These are phyloP conservation scores for Eolophus roseicapilla DNA, from an alignment of 2,113 vertebrate genomes.

Conservation along the genomic window DNA sequence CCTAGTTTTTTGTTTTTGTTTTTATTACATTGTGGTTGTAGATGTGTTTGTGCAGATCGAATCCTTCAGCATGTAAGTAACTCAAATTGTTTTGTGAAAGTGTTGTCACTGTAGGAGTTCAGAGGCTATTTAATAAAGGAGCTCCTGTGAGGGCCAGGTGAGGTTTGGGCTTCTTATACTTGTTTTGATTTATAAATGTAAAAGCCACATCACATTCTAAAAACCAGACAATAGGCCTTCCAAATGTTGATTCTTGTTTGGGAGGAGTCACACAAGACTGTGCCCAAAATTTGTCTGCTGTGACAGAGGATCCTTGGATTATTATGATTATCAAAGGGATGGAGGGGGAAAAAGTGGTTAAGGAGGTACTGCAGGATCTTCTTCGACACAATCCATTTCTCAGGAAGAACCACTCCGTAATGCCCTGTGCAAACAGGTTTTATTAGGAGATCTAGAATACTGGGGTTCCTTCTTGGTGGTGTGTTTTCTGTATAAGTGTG, in stretches of 20 bases:
- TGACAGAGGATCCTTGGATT: background rate
- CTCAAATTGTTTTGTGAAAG: background rate
- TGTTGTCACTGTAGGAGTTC: accelerated
- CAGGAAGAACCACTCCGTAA: background rate
- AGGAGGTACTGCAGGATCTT: background rate
- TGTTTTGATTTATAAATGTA: background rate
- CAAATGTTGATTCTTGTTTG: background rate
- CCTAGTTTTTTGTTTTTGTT: background rate
- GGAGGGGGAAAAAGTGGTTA: too few relatives aligned
- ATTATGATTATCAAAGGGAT: background rate
- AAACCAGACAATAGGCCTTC: background rate
- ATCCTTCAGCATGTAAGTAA: background rate
- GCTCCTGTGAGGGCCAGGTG: background rate
- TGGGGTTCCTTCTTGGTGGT: accelerated
- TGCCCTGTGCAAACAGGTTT: background rate
- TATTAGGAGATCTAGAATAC: background rate
- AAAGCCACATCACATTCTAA: background rate
- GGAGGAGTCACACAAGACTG: background rate
- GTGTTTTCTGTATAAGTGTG: background rate
- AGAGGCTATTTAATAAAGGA: background rate
- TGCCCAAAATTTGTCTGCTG: background rate
- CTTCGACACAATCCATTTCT: background rate
- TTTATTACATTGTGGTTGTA: background rate
- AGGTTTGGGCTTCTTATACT: background rate
- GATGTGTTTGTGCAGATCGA: background rate